A percentile compares a stretch with the other conserved stretches of the same genome.
These are phyloP conservation scores for Halocaridina rubra DNA, from an alignment of 2,888 invertebrate genomes.

Conservation along the genomic window DNA sequence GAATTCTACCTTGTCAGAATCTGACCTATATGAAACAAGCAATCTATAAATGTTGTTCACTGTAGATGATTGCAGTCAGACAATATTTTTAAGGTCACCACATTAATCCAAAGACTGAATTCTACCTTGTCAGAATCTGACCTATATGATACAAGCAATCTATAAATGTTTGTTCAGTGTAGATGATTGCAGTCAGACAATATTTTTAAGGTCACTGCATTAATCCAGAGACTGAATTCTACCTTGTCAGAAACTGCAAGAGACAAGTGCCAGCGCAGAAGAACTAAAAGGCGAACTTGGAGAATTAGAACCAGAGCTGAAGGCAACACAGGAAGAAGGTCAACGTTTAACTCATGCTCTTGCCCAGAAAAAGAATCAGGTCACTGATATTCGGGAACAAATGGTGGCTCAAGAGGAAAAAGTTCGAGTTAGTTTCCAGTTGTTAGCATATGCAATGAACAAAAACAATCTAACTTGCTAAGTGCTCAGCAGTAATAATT, in stretches of 20 bases:
- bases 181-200: neutral
- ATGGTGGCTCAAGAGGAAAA: slow-evolving; percentile 56
- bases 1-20: no score
- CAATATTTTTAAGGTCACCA: no score
- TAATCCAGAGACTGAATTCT: no score
- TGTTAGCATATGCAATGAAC: no score
- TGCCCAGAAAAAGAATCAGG: slow-evolving; percentile 53
- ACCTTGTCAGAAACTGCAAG: slow-evolving; percentile 41
- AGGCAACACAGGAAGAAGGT: slow-evolving; percentile 54
- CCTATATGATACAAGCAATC: no score
- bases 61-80: no score
- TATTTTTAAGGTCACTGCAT: neutral
- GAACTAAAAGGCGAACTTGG: slow-evolving; percentile 52
- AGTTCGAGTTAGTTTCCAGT: slow-evolving; percentile 56
- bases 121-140: no score
- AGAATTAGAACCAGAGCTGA: slow-evolving; percentile 59
- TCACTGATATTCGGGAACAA: slow-evolving; percentile 44
- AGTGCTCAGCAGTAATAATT: no score
- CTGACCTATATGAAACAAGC: no score
- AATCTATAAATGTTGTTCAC: no score
- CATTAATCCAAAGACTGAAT: no score
- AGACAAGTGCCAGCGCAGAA: slow-evolving; percentile 56
- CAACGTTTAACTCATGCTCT: slow-evolving; percentile 49
- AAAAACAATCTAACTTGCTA: no score
- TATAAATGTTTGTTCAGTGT: neutral